Evolutionary conservation across 2,797 vertebrate species (phyloP).

Genomic region (Enteromius anoplus): DNA sequence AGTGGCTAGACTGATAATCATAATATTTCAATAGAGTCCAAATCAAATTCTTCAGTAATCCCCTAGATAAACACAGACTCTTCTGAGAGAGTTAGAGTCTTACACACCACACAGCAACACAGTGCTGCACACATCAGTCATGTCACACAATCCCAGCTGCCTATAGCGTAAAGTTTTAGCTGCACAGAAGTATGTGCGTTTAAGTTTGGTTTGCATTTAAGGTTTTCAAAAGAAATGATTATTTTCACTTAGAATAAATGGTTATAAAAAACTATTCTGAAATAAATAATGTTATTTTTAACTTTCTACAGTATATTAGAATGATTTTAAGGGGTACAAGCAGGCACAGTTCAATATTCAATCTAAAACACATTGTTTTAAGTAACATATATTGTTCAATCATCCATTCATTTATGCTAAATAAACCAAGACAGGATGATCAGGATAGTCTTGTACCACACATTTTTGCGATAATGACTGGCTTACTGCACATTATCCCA

Average conservation of each 20-base stretch:
- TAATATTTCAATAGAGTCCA: constrained; percentile 18
- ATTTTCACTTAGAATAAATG: not conserved
- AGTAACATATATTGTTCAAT: not conserved
- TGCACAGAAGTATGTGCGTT: not conserved
- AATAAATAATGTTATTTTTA: not conserved
- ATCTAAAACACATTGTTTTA: not conserved
- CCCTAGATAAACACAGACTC: constrained; percentile 32
- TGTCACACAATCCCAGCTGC: constrained; percentile 3
- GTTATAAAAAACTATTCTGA: not conserved
- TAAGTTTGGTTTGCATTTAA: not conserved
- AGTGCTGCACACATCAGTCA: constrained; percentile 26
- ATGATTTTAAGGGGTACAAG: not conserved
- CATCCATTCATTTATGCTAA: not conserved
- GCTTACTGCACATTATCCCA: not conserved
- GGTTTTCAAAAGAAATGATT: not conserved
- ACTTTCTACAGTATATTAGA: not conserved
- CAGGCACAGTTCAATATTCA: not conserved
- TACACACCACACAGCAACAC: constrained; percentile 13
- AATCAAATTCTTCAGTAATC: constrained; percentile 47
- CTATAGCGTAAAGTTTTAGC: not conserved
- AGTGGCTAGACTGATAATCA: not conserved
- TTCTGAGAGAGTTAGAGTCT: constrained; percentile 23
- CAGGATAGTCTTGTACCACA: not conserved
- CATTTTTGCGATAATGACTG: not conserved
- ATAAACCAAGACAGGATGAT: constrained; percentile 1